A percentile compares a stretch with the other conserved stretches of the same genome.
These are phyloP conservation scores for Athalia rosae DNA, from an alignment of 2,888 invertebrate genomes.

Conservation along the genomic window DNA sequence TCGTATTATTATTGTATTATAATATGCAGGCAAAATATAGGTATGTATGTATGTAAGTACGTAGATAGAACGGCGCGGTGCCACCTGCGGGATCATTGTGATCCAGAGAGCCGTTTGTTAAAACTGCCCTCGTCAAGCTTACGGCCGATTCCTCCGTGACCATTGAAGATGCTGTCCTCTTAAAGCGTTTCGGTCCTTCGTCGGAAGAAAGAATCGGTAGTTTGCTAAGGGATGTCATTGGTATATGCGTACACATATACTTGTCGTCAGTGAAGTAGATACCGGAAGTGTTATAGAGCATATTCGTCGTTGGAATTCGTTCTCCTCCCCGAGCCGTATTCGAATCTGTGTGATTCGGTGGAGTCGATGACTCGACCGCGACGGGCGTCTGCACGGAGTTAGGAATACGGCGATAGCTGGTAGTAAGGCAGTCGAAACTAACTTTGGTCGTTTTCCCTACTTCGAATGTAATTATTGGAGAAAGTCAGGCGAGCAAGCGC, in stretches of 20 bases:
- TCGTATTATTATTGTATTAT: no score
- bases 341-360: conserved; percentile 9
- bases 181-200: not conserved
- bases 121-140: conserved; percentile 31
- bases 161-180: conserved; percentile 20
- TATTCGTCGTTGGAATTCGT: not conserved
- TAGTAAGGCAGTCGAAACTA: conserved; percentile 15
- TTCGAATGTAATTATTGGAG: conserved; percentile 43
- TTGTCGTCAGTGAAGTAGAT: not conserved
- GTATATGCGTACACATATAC: no score
- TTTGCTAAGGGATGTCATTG: no score
- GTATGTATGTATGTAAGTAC: not conserved
- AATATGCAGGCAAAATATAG: no score
- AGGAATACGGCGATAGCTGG: not conserved
- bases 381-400: not conserved
- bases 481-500: conserved; percentile 27
- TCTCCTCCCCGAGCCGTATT: no score
- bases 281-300: not conserved
- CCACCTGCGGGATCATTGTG: conserved; percentile 17
- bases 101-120: conserved; percentile 13
- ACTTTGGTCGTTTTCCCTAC: conserved; percentile 36
- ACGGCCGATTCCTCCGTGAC: not conserved
- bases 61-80: not conserved
- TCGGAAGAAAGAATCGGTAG: no score
- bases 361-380: conserved; percentile 21